phyloP scores from a whole-genome alignment of 2,888 invertebrate genomes.

The Dolichomitus sp. region DNA sequence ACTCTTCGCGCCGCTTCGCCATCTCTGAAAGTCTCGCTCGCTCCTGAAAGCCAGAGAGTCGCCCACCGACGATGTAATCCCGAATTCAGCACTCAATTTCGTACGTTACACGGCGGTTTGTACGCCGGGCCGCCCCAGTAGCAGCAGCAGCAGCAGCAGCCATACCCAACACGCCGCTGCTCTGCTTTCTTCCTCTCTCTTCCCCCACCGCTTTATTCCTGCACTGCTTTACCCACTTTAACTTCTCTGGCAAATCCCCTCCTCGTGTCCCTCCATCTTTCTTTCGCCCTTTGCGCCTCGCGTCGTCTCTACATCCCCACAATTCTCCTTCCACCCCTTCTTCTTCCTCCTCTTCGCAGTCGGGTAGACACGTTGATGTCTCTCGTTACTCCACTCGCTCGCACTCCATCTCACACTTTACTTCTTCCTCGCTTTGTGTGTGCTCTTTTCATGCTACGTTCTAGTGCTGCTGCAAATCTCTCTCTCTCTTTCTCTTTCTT shows the following conservation, averaged over 20 bases:
- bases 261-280: constrained; percentile 63
- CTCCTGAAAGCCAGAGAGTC: constrained; percentile 27
- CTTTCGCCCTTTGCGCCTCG: constrained; percentile 47
- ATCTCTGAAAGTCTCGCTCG: constrained; percentile 50
- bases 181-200: constrained; percentile 43
- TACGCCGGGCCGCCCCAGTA: constrained; percentile 64
- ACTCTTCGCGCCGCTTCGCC: constrained; percentile 54
- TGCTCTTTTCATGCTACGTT: not conserved
- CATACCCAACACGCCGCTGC: constrained; percentile 41
- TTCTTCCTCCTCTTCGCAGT: constrained; percentile 41
- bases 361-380: constrained; percentile 47
- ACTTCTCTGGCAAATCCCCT: constrained; percentile 68
- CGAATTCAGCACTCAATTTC: constrained; percentile 86
- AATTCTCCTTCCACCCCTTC: constrained; percentile 33
- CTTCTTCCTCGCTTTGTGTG: not conserved
- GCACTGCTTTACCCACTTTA: constrained; percentile 61
- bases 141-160: constrained; percentile 6
- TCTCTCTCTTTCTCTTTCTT: no score
- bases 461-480: not conserved
- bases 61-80: constrained; percentile 82
- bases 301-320: constrained; percentile 43
- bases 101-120: constrained; percentile 84
- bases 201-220: constrained; percentile 26
- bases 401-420: constrained; percentile 14
- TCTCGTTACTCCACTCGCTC: constrained; percentile 30